A percentile compares a stretch with the other conserved stretches of the same genome.
These are phyloP conservation scores for Meteorus cinctellus DNA, from an alignment of 2,888 invertebrate species.

Conservation along the genomic window DNA sequence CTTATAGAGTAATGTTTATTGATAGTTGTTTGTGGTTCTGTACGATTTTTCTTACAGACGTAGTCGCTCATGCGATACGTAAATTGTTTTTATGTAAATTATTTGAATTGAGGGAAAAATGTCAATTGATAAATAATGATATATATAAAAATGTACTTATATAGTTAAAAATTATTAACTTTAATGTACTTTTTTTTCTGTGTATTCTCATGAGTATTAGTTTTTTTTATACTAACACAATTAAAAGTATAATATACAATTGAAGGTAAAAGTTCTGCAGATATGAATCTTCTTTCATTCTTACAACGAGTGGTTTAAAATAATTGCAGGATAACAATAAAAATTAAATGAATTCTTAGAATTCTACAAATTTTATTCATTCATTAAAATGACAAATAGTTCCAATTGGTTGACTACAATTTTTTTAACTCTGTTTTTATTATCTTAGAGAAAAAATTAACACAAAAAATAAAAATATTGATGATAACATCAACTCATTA, in stretches of 20 bases:
- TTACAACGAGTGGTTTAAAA: background rate
- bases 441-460: no score
- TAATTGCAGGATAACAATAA: slow-evolving; percentile 17
- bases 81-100: background rate
- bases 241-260: background rate
- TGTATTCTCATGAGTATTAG: background rate
- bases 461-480: no score
- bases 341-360: background rate
- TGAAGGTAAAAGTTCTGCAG: slow-evolving; percentile 12
- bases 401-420: background rate
- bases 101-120: background rate
- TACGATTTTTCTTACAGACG: background rate
- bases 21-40: background rate
- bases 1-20: background rate
- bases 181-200: background rate
- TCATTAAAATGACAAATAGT: background rate
- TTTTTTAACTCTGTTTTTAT: background rate
- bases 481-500: no score
- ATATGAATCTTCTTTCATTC: slow-evolving; percentile 21
- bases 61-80: background rate
- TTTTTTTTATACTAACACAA: background rate
- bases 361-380: background rate
- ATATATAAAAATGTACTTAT: background rate
- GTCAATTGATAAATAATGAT: background rate
- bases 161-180: background rate